These are phyloP conservation scores for Heliconius nattereri DNA, from an alignment of 1,140 invertebrate genomes.

Conservation along the genomic window DNA sequence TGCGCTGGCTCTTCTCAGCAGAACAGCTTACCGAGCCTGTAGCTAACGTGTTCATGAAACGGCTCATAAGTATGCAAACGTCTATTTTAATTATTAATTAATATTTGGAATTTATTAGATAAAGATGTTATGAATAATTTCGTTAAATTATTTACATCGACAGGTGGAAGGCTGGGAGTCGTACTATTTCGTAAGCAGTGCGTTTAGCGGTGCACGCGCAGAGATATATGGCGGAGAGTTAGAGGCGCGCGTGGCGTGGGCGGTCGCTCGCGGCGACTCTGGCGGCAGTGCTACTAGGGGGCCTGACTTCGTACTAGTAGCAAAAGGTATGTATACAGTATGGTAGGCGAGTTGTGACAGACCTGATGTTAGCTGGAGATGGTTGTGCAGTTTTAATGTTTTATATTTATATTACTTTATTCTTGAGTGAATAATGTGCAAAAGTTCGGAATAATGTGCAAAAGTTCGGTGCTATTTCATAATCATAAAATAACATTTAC, in stretches of 20 bases:
- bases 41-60: no score
- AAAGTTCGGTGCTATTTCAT: no score
- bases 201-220: slow-evolving; percentile 88
- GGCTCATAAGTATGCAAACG: no score
- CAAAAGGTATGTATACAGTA: slow-evolving; percentile 65
- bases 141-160: slow-evolving; percentile 4
- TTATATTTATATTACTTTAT: not conserved
- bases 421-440: no score
- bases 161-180: slow-evolving; percentile 84
- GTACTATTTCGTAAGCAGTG: slow-evolving; percentile 94
- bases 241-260: slow-evolving; percentile 90
- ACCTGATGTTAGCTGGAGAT: not conserved
- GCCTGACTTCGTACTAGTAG: slow-evolving; percentile 93
- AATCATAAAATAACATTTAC: no score
- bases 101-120: not conserved
- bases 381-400: not conserved
- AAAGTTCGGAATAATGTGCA: no score
- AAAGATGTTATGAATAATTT: not conserved
- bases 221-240: slow-evolving; percentile 93
- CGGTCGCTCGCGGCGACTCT: slow-evolving; percentile 92
- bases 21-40: no score
- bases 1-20: no score
- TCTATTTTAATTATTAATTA: no score
- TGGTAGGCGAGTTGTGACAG: no score
- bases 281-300: slow-evolving; percentile 91